Percentiles rank a stretch among this genome's conserved stretches.
These are phyloP conservation scores for Podarcis cretensis DNA, from an alignment of 2,113 vertebrate species.

Conservation along the genomic window DNA sequence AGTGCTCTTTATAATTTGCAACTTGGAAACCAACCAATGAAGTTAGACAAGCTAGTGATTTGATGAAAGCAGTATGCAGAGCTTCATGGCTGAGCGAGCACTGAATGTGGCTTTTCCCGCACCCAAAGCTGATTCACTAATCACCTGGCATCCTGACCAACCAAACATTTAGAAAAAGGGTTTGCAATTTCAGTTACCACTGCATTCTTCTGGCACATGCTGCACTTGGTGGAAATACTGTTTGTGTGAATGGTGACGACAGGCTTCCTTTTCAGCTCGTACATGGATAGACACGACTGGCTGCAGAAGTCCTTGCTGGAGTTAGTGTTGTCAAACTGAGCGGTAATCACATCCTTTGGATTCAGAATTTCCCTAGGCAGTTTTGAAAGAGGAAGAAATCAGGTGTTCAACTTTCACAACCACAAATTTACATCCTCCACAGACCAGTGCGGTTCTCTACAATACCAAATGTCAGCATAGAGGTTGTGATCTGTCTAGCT, in stretches of 20 bases:
- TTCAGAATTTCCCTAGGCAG: conserved; percentile 85
- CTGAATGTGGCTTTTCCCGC: neutral
- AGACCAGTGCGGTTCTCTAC: conserved; percentile 5
- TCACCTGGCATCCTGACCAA: neutral
- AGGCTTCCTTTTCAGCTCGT: conserved; percentile 85
- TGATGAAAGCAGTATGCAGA: neutral
- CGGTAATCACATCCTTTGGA: conserved; percentile 90
- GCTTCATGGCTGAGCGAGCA: neutral
- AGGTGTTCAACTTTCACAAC: neutral
- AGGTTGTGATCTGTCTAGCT: neutral
- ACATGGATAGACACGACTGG: conserved; percentile 87
- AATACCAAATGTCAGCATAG: neutral
- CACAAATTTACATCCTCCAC: neutral
- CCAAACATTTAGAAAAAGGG: neutral
- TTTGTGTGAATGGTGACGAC: conserved; percentile 74
- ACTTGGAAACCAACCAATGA: neutral
- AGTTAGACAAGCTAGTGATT: neutral
- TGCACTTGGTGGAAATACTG: conserved; percentile 89
- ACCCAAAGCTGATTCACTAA: neutral
- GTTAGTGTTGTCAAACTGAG: conserved; percentile 87
- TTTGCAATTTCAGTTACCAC: conserved; percentile 75
- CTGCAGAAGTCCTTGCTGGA: conserved; percentile 93
- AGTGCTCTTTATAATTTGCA: neutral
- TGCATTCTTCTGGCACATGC: conserved; percentile 90
- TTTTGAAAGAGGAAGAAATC: conserved; percentile 43